These are phyloP conservation scores for Lycopodina hypogea DNA, from an alignment of 37 sponge, comb jelly and placozoan genomes.

Conservation along the genomic window DNA sequence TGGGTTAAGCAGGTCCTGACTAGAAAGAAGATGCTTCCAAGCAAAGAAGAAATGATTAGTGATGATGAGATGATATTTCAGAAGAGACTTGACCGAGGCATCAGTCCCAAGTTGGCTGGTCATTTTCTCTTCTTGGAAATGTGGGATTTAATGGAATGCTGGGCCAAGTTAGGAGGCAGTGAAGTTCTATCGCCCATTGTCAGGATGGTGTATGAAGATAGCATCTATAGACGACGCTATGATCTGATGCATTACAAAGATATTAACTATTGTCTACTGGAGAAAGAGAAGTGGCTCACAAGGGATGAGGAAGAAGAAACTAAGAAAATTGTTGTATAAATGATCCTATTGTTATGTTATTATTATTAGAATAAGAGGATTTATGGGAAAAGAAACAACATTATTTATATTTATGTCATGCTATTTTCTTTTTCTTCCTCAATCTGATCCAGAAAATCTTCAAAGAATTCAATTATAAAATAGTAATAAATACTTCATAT, in stretches of 20 bases:
- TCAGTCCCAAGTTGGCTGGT: slow-evolving; percentile 20
- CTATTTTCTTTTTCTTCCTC: too few species aligned
- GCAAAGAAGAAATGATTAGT: slow-evolving; percentile 50
- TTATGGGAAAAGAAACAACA: too few species aligned
- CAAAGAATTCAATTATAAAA: too few species aligned
- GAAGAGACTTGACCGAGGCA: slow-evolving; percentile 32
- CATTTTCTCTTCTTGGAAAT: slow-evolving; percentile 50
- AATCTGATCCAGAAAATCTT: too few species aligned
- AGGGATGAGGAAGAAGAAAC: too few species aligned
- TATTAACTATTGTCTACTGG: neutral
- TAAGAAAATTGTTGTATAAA: too few species aligned
- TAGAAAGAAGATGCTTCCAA: slow-evolving; percentile 54
- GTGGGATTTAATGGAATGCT: slow-evolving; percentile 40
- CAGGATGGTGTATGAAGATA: slow-evolving; percentile 29
- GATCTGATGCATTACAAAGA: slow-evolving; percentile 33
- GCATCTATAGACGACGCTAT: neutral
- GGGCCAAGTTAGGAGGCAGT: slow-evolving; percentile 34
- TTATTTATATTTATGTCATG: too few species aligned
- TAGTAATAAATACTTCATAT: too few species aligned
- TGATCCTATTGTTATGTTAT: too few species aligned
- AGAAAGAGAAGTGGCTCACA: slow-evolving; percentile 5
- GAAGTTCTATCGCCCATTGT: slow-evolving; percentile 13
- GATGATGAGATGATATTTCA: slow-evolving; percentile 33
- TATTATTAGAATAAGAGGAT: too few species aligned
- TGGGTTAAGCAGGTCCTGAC: slow-evolving; percentile 51